Evolutionary conservation across 2,888 invertebrate genomes (phyloP).

Genomic region (Mechanitis messenoides): DNA sequence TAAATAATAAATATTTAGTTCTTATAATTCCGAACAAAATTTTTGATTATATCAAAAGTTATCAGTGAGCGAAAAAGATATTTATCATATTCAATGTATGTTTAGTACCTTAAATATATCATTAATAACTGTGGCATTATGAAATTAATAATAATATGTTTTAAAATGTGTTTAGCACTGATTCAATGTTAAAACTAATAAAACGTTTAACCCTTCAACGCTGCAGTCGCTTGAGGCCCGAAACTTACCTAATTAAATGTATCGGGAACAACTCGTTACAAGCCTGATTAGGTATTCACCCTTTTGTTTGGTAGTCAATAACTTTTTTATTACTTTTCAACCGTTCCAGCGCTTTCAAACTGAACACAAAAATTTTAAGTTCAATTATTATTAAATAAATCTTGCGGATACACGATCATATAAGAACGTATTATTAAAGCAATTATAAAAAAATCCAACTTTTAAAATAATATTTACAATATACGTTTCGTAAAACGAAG

Average conservation of each 20-base stretch:
- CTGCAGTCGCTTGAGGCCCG: conserved; percentile 10
- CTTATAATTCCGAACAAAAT: too few relatives aligned
- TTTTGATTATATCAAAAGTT: too few relatives aligned
- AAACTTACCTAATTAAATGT: conserved; percentile 29
- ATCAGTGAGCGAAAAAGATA: too few relatives aligned
- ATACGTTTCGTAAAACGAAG: too few relatives aligned
- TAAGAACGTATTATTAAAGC: too few relatives aligned
- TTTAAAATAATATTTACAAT: not conserved
- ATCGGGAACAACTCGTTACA: conserved; percentile 26
- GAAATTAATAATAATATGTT: too few relatives aligned
- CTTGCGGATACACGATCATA: not conserved
- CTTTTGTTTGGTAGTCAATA: conserved; percentile 22
- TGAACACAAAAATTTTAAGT: not conserved
- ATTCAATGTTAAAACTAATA: conserved; percentile 4
- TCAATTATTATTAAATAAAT: not conserved
- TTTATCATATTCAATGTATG: too few relatives aligned
- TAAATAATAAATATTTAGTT: too few relatives aligned
- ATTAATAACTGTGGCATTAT: too few relatives aligned
- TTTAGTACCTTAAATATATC: too few relatives aligned
- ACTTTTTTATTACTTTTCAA: conserved; percentile 22
- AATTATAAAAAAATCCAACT: too few relatives aligned
- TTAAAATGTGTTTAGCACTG: too few relatives aligned
- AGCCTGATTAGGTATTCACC: conserved; percentile 28
- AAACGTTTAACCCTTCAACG: conserved; percentile 12
- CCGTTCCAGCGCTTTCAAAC: not conserved